phyloP scores from a whole-genome alignment of 2,888 invertebrate species.

The Loripinus fragilis region DNA sequence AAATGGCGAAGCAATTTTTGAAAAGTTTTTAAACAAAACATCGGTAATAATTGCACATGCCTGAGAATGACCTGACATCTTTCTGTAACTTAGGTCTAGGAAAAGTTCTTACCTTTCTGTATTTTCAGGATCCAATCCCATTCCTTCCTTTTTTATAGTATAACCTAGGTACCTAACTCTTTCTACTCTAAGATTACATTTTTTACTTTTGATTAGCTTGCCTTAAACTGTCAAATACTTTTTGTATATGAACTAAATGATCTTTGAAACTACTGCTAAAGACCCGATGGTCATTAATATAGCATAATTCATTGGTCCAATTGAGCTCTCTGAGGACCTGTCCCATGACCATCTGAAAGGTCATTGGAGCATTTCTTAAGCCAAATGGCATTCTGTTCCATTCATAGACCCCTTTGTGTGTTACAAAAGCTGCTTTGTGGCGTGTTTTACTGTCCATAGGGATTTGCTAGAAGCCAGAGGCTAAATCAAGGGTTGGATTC shows the following conservation, averaged over 20 bases:
- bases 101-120: no score
- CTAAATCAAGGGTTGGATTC: constrained; percentile 32
- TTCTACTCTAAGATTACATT: no score
- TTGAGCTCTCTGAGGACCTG: no score
- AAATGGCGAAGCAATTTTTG: constrained; percentile 37
- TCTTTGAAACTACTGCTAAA: constrained; percentile 33
- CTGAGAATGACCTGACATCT: constrained; percentile 33
- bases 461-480: constrained; percentile 28
- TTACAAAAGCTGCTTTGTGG: constrained; percentile 40
- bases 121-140: no score
- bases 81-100: constrained; percentile 16
- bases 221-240: no score
- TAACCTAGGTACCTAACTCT: no score
- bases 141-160: no score
- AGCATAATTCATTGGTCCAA: constrained; percentile 42
- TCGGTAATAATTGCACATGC: constrained; percentile 32
- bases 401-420: constrained; percentile 30
- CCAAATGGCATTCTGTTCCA: constrained; percentile 44
- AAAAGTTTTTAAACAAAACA: constrained; percentile 39
- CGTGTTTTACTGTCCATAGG: constrained; percentile 22
- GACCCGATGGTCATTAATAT: constrained; percentile 49
- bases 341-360: no score
- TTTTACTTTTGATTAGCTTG: no score
- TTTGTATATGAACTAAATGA: constrained; percentile 35
- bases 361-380: no score